phyloP scores from a whole-genome alignment of 2,888 invertebrate species.

The Axea sp. region DNA sequence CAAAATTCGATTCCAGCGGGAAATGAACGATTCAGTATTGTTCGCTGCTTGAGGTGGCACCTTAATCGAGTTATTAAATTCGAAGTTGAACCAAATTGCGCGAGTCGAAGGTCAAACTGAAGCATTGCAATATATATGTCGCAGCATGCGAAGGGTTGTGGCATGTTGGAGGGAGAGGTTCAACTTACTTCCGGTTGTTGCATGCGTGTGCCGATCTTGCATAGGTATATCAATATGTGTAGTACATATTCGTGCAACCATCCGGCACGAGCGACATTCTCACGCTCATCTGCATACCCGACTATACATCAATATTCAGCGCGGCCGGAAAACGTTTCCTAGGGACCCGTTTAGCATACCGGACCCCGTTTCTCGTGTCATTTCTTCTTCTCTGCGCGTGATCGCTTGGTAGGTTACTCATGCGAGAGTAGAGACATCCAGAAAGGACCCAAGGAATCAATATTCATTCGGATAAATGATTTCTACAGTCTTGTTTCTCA shows the following conservation, averaged over 20 bases:
- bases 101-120: conserved; percentile 43
- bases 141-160: conserved; percentile 39
- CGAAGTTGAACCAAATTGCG: conserved; percentile 13
- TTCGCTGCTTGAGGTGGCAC: neutral
- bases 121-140: conserved; percentile 35
- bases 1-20: too few relatives aligned
- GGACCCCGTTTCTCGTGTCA: conserved; percentile 73
- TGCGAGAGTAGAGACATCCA: conserved; percentile 53
- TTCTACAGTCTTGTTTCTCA: neutral
- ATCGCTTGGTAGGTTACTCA: conserved; percentile 69
- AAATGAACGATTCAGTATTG: conserved; percentile 3
- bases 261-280: conserved; percentile 76
- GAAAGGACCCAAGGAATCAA: conserved; percentile 36
- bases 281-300: conserved; percentile 78
- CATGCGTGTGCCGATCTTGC: conserved; percentile 48
- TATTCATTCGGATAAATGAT: conserved; percentile 40
- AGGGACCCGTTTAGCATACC: conserved; percentile 74
- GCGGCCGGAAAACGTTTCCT: conserved; percentile 74
- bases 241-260: conserved; percentile 69
- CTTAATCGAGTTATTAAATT: conserved; percentile 3
- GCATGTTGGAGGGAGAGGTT: conserved; percentile 60
- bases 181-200: conserved; percentile 73
- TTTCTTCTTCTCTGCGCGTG: conserved; percentile 68
- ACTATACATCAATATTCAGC: conserved; percentile 77
- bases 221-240: conserved; percentile 55